Evolutionary conservation across 2,797 vertebrate species (phyloP).

Genomic region (Pteronotus mesoamericanus): DNA sequence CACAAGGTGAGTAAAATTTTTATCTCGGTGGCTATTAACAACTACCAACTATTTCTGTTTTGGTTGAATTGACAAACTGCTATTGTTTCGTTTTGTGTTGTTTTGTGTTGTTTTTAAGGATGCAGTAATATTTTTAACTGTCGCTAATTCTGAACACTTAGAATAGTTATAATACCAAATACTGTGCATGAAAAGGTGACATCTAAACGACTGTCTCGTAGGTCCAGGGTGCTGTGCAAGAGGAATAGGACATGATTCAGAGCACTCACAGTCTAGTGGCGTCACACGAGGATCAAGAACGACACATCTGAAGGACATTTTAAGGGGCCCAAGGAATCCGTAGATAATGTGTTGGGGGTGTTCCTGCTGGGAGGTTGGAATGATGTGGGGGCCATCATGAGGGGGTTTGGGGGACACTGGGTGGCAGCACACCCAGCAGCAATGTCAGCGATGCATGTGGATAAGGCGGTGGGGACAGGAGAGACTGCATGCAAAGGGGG

Average conservation of each 20-base stretch:
- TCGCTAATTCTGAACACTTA: neutral
- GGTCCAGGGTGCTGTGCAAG: neutral
- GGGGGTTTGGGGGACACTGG: neutral
- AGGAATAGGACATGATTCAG: neutral
- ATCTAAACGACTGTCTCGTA: neutral
- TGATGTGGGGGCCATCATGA: neutral
- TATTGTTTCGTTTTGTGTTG: neutral
- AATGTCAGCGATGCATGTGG: neutral
- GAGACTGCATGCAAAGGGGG: neutral
- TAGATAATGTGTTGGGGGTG: neutral
- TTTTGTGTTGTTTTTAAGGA: neutral
- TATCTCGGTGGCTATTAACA: neutral
- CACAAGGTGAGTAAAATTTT: constrained; percentile 24
- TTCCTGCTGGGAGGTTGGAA: neutral
- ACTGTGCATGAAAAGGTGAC: neutral
- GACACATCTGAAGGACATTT: neutral
- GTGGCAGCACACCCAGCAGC: neutral
- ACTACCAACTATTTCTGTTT: neutral
- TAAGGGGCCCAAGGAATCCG: neutral
- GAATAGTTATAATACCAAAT: neutral
- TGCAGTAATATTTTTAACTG: neutral
- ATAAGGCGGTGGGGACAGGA: too few species aligned
- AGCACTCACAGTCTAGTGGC: neutral
- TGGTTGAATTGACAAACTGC: neutral
- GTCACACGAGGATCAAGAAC: neutral